Evolutionary conservation across 1,140 invertebrate genomes (phyloP).

Genomic region (Drosophila funebris): DNA sequence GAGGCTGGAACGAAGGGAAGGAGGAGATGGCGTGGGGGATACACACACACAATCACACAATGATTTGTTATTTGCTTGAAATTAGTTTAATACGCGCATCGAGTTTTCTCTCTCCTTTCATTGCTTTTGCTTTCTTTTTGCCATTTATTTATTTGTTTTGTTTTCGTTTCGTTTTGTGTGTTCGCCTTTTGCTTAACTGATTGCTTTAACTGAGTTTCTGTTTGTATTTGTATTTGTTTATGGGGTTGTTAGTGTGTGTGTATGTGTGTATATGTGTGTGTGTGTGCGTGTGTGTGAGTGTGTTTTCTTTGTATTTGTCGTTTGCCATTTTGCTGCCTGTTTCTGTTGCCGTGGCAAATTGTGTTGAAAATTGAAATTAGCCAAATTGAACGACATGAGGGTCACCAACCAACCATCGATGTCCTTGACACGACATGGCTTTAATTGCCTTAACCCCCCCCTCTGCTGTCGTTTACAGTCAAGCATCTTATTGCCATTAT

Average conservation of each 20-base stretch:
- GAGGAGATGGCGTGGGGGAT: no score
- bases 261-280: background rate
- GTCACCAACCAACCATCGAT: background rate
- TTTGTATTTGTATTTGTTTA: conserved; percentile 4
- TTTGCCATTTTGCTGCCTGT: background rate
- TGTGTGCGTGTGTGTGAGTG: conserved; percentile 28
- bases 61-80: conserved; percentile 79
- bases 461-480: conserved; percentile 5
- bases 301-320: conserved; percentile 32
- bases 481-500: conserved; percentile 47
- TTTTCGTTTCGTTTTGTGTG: conserved; percentile 22
- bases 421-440: conserved; percentile 1
- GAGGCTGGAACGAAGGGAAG: no score
- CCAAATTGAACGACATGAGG: conserved; percentile 25
- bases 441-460: conserved; percentile 20
- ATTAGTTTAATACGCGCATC: conserved; percentile 61
- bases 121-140: conserved; percentile 22
- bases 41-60: conserved; percentile 13
- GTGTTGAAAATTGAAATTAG: conserved; percentile 77
- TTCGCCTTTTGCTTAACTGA: conserved; percentile 59
- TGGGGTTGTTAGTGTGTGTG: background rate
- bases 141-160: conserved; percentile 46
- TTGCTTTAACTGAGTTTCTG: conserved; percentile 60
- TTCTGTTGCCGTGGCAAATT: conserved; percentile 32
- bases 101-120: background rate